Conservation (phyloP, 2,888 invertebrate species). For the Terebella lapidaria region DNA sequence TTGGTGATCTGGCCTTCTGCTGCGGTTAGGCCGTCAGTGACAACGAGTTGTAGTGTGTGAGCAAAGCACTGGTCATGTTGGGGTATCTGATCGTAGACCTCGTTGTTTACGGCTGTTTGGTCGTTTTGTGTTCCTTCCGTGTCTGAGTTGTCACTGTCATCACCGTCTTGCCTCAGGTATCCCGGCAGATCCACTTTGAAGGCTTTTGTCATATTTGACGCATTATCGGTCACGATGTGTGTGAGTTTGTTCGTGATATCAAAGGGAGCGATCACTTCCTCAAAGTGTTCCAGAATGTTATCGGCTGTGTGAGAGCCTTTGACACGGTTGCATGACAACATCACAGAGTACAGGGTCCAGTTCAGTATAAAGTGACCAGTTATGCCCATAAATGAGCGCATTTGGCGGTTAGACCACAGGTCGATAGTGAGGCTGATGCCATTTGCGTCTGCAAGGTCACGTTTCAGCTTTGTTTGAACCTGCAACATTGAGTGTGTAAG, state of each 20-base stretch:
- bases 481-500: too few species aligned
- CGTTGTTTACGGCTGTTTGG: background rate
- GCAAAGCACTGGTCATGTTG: background rate
- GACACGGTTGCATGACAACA: constrained; percentile 1
- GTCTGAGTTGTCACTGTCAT: too few species aligned
- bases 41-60: background rate
- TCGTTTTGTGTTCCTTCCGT: background rate
- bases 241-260: constrained; percentile 5
- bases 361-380: constrained; percentile 4
- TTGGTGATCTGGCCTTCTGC: background rate
- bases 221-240: constrained; percentile 2
- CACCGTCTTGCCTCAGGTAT: too few species aligned
- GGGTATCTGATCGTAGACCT: background rate
- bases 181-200: background rate
- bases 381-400: constrained; percentile 1
- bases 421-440: background rate
- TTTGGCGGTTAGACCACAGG: constrained; percentile 4
- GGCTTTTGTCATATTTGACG: background rate
- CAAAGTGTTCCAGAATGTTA: constrained; percentile 1
- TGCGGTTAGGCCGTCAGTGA: background rate
- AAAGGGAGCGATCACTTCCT: constrained; percentile 1
- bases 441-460: too few species aligned
- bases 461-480: too few species aligned
- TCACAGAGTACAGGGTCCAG: background rate
- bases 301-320: constrained; percentile 5